Percentiles rank a stretch among this genome's conserved stretches.
Conservation (phyloP, 2,113 vertebrate genomes). For the Poecile atricapillus region DNA sequence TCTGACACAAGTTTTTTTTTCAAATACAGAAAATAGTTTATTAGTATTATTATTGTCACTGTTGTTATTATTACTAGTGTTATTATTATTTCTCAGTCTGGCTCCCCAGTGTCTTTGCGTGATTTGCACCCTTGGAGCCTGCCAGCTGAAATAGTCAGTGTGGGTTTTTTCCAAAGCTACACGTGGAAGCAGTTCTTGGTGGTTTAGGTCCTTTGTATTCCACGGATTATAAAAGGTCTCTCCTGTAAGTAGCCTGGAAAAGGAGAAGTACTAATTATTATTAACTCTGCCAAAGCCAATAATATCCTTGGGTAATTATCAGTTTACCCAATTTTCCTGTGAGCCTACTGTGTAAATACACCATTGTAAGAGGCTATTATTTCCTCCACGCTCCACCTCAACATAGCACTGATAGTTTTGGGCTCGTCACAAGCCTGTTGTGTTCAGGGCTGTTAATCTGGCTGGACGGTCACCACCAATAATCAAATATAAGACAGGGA, state of each 20-base stretch:
- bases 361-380: slow-evolving; percentile 31
- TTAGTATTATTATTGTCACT: not conserved
- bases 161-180: not conserved
- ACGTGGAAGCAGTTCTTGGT: not conserved
- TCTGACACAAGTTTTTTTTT: not conserved
- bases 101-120: not conserved
- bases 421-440: not conserved
- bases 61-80: not conserved
- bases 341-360: slow-evolving; percentile 60
- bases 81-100: not conserved
- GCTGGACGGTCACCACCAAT: not conserved
- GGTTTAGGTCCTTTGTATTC: slow-evolving; percentile 25
- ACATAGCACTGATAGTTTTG: not conserved
- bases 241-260: slow-evolving; percentile 42
- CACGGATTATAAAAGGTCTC: slow-evolving; percentile 15
- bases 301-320: slow-evolving; percentile 63
- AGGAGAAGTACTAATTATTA: slow-evolving; percentile 59
- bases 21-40: not conserved
- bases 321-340: slow-evolving; percentile 63
- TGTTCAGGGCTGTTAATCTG: not conserved
- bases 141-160: not conserved
- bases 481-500: not conserved
- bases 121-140: not conserved
- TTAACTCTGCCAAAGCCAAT: slow-evolving; percentile 68
- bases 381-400: slow-evolving; percentile 5